Conservation (phyloP, 92 coral and sea anemone species). For the Virgularia gustaviana region DNA sequence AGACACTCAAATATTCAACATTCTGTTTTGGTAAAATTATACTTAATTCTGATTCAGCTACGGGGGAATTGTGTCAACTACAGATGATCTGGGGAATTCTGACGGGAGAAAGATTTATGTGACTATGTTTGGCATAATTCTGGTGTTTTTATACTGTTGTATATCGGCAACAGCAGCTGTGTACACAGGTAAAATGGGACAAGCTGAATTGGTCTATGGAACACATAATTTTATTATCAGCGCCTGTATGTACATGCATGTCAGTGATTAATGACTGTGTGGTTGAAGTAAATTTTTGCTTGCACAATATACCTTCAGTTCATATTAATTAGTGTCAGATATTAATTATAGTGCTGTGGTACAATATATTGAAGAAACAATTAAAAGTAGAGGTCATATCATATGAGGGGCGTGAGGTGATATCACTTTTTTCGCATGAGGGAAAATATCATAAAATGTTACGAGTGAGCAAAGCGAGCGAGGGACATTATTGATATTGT, state of each 20-base stretch:
- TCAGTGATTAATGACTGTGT: too few relatives aligned
- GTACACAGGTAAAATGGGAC: slow-evolving; percentile 61
- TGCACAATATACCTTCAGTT: too few relatives aligned
- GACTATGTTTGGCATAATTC: slow-evolving; percentile 56
- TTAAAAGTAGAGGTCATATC: slow-evolving; percentile 71
- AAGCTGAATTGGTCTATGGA: not conserved
- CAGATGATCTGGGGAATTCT: slow-evolving; percentile 37
- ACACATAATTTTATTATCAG: not conserved
- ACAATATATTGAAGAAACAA: too few relatives aligned
- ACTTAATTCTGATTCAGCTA: slow-evolving; percentile 45
- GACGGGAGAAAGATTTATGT: slow-evolving; percentile 53
- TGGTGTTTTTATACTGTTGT: slow-evolving; percentile 67
- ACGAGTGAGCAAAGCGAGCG: too few relatives aligned
- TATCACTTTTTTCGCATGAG: too few relatives aligned
- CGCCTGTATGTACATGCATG: too few relatives aligned
- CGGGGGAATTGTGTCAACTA: slow-evolving; percentile 59
- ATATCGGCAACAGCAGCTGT: slow-evolving; percentile 84
- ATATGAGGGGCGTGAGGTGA: too few relatives aligned
- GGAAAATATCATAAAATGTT: too few relatives aligned
- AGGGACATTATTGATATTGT: too few relatives aligned
- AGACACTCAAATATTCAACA: not conserved
- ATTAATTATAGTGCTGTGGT: too few relatives aligned
- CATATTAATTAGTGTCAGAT: too few relatives aligned
- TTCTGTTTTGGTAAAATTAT: not conserved
- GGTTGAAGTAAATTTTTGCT: too few relatives aligned